Evolutionary conservation across 2,888 invertebrate species (phyloP), one percentile per base, ranked within the genome.

Genomic region (Drosophila suboccidentalis): DNA sequence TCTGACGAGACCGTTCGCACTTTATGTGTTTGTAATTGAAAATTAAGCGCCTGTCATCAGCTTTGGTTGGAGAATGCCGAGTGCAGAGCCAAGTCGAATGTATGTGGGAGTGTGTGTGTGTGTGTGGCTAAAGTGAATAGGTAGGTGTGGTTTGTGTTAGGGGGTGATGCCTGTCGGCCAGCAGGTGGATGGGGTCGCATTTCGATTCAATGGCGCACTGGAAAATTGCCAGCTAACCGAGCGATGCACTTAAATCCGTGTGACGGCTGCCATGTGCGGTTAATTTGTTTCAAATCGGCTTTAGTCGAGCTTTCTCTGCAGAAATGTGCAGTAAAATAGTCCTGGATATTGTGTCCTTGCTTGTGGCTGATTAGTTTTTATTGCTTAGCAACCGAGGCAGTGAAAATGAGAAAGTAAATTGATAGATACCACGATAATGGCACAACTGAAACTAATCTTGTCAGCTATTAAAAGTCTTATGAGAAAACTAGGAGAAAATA

Each of bases 271-370:
- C 81, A 81, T 82, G 79, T 83, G 83, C 77, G 83, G 85, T 83
- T 83, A 83, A 83, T 83, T 83, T 83, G 83, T 82, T 83, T 83
- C 82, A 85, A 85, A 82, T 82, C 83, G 71, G 85, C 80, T 80
- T 80, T 66, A 57, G 62, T 44, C 38, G 17, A 46, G 32, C 62
- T 57, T 26, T 13, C 15, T 15, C 51, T 26, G 26, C 26, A 15
- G 38, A 22, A 39, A 51, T 39, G 38, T 26, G 26, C 15, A 32
- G 11, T 34, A 34, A 4, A 9, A 51, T 36, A 36, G 49, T 49
- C 46, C 26, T 49, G 32, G 34, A 34, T 49, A 46, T 26, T 34
- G 34, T 50, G 49, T 50, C 34, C 49, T 49, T 49, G 9, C 5
- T 19, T 1, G 5, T 17, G 50, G 36, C 9, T 50, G 50, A 50